Base-by-base conservation (phyloP, 1,140 invertebrate genomes). In the Cylas formicarius region DNA sequence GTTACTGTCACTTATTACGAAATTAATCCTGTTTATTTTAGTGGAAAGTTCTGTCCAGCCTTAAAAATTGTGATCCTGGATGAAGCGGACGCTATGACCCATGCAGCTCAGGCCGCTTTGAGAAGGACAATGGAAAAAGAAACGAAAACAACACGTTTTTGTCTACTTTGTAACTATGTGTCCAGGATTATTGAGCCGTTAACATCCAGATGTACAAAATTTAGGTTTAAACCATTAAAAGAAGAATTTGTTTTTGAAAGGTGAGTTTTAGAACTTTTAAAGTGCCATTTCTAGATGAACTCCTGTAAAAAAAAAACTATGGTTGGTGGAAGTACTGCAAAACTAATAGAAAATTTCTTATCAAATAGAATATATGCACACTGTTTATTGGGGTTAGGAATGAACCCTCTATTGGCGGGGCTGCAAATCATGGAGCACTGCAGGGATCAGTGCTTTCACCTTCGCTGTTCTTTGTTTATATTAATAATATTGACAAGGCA, bases 31-130 rank as follows among this genome's bases (percentile, higher is more conserved):
- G 21, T 48, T 39, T 50, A 50, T 75, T 77, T 48, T 53, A 86
- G 85, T 76, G 91, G 90, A 0, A 81, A 81, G 57, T 77, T 81
- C 22, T 95, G 89, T 73, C 91, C 92, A 16, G 80, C 90, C 5
- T 94, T 96, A 58, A 98, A 99, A 69, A 84, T 99, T 35, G 78
- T 99, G 1, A 96, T 99, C 47, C 70, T 99, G 27, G 97, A 99
- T 70, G 97, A 99, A 73, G 96, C 96, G 1, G 97, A 99, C 64
- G 95, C 93, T 2, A 99, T 99, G 97, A 99, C 96, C 0, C 74
- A 74, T 54, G 84, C 84, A n/a, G 88, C 88, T 3, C 88, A 97
- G 67, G 84, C 92, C 16, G 95, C 96, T 0, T 70, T 99, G 5
- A 77, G 97, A 54, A 77, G 97, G 52, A 98, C 91, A 8, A 99